Conservation (phyloP, 2,888 invertebrate species). For the Mamestra brassicae region DNA sequence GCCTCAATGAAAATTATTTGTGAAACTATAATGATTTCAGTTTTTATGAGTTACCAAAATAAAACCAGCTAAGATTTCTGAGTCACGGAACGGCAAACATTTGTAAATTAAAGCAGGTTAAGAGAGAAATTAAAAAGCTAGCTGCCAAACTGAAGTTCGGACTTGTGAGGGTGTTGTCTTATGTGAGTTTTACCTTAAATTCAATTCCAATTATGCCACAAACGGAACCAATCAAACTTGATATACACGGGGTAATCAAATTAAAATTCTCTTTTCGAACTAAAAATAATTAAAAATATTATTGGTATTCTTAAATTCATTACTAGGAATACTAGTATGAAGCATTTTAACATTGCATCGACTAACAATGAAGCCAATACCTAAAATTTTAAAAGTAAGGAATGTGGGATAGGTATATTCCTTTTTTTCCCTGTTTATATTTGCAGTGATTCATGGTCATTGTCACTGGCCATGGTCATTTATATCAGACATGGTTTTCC, state of each 20-base stretch:
- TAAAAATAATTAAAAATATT: background rate
- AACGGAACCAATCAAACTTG: background rate
- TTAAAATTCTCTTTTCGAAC: background rate
- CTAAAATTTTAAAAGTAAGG: background rate
- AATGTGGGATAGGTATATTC: background rate
- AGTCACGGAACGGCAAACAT: too few species aligned
- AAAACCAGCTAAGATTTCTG: too few species aligned
- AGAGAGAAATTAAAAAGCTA: background rate
- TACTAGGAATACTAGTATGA: background rate
- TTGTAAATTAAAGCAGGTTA: background rate
- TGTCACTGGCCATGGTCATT: conserved; percentile 15
- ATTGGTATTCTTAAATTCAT: too few species aligned
- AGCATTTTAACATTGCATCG: background rate
- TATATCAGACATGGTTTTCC: conserved; percentile 31
- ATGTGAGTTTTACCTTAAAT: background rate
- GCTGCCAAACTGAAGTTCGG: background rate
- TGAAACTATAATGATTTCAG: too few species aligned
- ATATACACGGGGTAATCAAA: conserved; percentile 3
- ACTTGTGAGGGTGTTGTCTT: background rate
- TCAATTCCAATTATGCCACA: background rate
- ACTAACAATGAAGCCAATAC: background rate
- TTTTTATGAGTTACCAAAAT: too few species aligned
- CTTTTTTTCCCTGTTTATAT: background rate
- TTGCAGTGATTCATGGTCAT: background rate
- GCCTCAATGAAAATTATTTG: too few species aligned